These are phyloP conservation scores for Rhopalosiphum nymphaeae DNA, from an alignment of 2,888 invertebrate species.

Conservation along the genomic window DNA sequence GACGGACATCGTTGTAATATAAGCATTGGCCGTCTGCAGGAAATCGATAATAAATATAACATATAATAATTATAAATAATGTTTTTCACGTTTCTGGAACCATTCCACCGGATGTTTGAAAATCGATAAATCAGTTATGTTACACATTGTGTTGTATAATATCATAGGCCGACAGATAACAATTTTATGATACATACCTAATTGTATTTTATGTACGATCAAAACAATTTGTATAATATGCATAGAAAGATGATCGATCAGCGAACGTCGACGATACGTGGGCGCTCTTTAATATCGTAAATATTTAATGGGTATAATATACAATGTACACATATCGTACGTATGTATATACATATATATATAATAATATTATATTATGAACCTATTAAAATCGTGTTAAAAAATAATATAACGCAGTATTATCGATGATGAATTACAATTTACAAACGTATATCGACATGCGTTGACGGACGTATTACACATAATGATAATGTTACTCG, in stretches of 20 bases:
- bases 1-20: background rate
- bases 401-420: background rate
- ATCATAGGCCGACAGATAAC: background rate
- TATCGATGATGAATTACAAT: background rate
- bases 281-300: background rate
- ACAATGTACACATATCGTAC: background rate
- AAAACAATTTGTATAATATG: background rate
- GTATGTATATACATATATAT: background rate
- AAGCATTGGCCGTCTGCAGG: background rate
- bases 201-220: background rate
- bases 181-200: background rate
- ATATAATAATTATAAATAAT: background rate
- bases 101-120: background rate
- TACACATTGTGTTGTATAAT: background rate
- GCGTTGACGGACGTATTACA: background rate
- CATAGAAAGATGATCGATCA: background rate
- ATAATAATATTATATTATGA: background rate
- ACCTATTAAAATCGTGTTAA: background rate
- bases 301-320: background rate
- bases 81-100: background rate
- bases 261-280: background rate
- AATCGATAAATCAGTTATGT: background rate
- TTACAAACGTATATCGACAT: background rate
- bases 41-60: background rate
- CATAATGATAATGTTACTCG: background rate